These are phyloP conservation scores for Eupristina koningsbergeri DNA, from an alignment of 1,140 invertebrate species.

Conservation along the genomic window DNA sequence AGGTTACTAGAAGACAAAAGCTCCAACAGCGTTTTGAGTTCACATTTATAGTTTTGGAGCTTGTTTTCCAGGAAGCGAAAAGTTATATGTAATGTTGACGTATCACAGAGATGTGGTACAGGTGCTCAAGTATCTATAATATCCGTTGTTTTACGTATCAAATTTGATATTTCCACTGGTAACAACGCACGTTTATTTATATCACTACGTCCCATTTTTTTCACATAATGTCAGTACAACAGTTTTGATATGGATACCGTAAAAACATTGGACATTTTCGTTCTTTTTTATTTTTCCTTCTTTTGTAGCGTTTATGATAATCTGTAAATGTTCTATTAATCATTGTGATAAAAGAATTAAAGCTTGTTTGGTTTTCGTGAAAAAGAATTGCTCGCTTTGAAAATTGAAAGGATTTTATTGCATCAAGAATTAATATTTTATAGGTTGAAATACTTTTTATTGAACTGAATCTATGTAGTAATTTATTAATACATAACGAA, in stretches of 20 bases:
- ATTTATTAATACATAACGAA: too few species aligned
- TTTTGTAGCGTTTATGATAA: neutral
- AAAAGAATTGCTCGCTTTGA: neutral
- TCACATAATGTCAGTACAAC: constrained; percentile 19
- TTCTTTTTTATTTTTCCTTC: constrained; percentile 3
- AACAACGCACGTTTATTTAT: constrained; percentile 29
- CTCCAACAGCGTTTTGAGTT: neutral
- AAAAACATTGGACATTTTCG: neutral
- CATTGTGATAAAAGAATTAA: constrained; percentile 10
- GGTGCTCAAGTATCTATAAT: neutral
- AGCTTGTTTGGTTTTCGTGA: neutral
- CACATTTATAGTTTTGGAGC: neutral
- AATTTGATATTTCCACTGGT: constrained; percentile 40
- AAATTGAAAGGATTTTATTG: neutral
- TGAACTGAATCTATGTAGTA: neutral
- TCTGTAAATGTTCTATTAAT: neutral
- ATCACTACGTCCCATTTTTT: neutral
- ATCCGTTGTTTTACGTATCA: neutral
- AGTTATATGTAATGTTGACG: constrained; percentile 42
- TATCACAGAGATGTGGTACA: constrained; percentile 31
- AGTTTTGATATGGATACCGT: neutral
- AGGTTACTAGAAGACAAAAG: constrained; percentile 15
- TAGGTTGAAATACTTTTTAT: neutral
- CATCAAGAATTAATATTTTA: neutral
- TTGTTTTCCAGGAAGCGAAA: constrained; percentile 47